A percentile compares a stretch with the other conserved stretches of the same genome.
Conservation (phyloP, 2,888 invertebrate species). For the Eupithecia dodoneata region DNA sequence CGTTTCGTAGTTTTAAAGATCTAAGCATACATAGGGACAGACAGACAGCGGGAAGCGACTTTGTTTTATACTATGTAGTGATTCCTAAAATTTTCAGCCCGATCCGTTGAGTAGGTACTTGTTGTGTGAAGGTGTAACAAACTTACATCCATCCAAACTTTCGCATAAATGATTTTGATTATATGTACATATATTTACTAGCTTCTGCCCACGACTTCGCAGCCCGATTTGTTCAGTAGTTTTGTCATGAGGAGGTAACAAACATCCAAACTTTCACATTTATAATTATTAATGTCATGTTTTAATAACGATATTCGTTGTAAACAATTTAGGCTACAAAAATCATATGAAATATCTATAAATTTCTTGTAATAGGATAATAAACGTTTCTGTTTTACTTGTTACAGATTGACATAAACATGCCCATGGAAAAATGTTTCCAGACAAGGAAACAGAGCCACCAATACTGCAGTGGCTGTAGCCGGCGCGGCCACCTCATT, state of each 20-base stretch:
- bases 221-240: not conserved
- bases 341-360: not conserved
- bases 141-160: not conserved
- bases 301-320: not conserved
- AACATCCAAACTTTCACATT: not conserved
- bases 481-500: conserved; percentile 80
- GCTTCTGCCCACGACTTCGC: too few species aligned
- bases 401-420: conserved; percentile 76
- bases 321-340: not conserved
- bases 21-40: too few species aligned
- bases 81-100: too few species aligned
- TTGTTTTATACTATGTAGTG: too few species aligned
- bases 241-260: not conserved
- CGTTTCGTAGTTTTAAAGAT: too few species aligned
- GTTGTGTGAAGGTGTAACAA: not conserved
- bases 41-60: too few species aligned
- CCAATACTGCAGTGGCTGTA: conserved; percentile 84
- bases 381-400: not conserved
- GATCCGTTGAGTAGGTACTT: not conserved
- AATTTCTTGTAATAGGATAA: not conserved
- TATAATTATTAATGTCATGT: too few species aligned
- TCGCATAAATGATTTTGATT: too few species aligned
- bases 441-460: conserved; percentile 62
- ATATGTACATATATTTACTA: too few species aligned
- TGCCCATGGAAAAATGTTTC: conserved; percentile 62